These are phyloP conservation scores for Cebidichthys violaceus DNA, from an alignment of 2,113 vertebrate genomes.

Conservation along the genomic window DNA sequence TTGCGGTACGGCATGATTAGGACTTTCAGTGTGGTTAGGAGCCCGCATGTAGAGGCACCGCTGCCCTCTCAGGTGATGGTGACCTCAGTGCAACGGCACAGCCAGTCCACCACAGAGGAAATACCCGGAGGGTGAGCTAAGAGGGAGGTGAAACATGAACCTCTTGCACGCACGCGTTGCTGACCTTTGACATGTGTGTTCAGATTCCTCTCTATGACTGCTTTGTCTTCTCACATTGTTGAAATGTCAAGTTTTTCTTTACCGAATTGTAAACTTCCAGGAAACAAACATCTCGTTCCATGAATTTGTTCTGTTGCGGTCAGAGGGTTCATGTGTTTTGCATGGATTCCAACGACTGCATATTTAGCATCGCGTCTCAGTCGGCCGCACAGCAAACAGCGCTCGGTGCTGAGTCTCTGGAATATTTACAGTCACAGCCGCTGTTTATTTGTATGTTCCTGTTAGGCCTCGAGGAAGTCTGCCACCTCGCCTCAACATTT, in stretches of 20 bases:
- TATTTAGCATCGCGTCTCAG: conserved; percentile 36
- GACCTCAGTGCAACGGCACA: conserved; percentile 19
- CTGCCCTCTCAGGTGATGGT: conserved; percentile 34
- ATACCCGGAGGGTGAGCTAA: conserved; percentile 53
- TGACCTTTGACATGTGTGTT: conserved; percentile 46
- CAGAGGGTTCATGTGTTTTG: neutral
- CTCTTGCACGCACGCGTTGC: conserved; percentile 33
- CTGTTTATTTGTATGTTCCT: conserved; percentile 35
- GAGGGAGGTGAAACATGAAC: conserved; percentile 43
- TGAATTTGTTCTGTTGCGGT: conserved; percentile 24
- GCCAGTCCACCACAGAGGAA: conserved; percentile 37
- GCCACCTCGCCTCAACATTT: conserved; percentile 16
- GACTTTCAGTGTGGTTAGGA: neutral
- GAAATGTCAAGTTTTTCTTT: conserved; percentile 8
- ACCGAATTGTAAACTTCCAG: neutral
- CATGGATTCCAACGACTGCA: conserved; percentile 13
- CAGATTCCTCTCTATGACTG: conserved; percentile 30
- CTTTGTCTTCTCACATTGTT: conserved; percentile 19
- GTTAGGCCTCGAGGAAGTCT: conserved; percentile 32
- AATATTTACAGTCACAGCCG: conserved; percentile 14
- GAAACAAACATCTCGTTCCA: conserved; percentile 12
- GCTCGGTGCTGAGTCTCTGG: conserved; percentile 15
- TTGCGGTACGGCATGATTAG: conserved; percentile 41
- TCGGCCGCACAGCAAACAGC: conserved; percentile 45
- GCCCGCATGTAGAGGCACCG: conserved; percentile 3